Conservation (phyloP, 2,797 vertebrate species). For the Liparis tanakae region DNA sequence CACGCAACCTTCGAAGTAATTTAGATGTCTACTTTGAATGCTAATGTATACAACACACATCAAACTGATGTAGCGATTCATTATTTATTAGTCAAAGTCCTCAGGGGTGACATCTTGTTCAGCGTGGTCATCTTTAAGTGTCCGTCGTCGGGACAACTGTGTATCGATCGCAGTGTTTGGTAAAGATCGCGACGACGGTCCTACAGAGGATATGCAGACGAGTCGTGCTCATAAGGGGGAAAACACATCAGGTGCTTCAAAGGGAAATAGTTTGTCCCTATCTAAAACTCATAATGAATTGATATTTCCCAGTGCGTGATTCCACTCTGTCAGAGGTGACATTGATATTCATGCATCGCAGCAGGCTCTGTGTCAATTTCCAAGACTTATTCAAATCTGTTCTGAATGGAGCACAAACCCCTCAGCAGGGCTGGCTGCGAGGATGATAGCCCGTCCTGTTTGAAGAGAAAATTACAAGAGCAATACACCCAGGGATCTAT, state of each 20-base stretch:
- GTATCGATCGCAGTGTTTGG: slow-evolving; percentile 63
- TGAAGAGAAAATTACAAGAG: slow-evolving; percentile 78
- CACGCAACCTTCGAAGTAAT: slow-evolving; percentile 71
- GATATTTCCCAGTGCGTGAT: slow-evolving; percentile 65
- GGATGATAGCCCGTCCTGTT: slow-evolving; percentile 73
- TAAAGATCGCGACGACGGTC: slow-evolving; percentile 23
- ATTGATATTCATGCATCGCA: slow-evolving; percentile 82
- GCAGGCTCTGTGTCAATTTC: slow-evolving; percentile 71
- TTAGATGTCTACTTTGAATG: slow-evolving; percentile 74
- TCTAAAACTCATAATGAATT: slow-evolving; percentile 69
- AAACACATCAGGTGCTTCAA: slow-evolving; percentile 42
- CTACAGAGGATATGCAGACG: slow-evolving; percentile 22
- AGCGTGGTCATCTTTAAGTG: slow-evolving; percentile 57
- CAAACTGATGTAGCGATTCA: slow-evolving; percentile 61
- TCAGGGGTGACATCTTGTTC: slow-evolving; percentile 60
- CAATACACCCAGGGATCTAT: slow-evolving; percentile 62
- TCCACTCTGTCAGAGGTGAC: slow-evolving; percentile 70
- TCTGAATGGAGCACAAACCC: slow-evolving; percentile 69
- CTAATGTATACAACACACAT: slow-evolving; percentile 72
- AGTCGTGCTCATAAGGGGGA: not conserved
- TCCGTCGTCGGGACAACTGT: slow-evolving; percentile 51
- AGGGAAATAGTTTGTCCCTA: slow-evolving; percentile 61
- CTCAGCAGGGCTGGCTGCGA: slow-evolving; percentile 64
- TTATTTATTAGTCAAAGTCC: slow-evolving; percentile 67
- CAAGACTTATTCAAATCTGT: slow-evolving; percentile 77